Conservation (phyloP, 2,888 invertebrate genomes). For the Chamaedrilus cognettii region DNA sequence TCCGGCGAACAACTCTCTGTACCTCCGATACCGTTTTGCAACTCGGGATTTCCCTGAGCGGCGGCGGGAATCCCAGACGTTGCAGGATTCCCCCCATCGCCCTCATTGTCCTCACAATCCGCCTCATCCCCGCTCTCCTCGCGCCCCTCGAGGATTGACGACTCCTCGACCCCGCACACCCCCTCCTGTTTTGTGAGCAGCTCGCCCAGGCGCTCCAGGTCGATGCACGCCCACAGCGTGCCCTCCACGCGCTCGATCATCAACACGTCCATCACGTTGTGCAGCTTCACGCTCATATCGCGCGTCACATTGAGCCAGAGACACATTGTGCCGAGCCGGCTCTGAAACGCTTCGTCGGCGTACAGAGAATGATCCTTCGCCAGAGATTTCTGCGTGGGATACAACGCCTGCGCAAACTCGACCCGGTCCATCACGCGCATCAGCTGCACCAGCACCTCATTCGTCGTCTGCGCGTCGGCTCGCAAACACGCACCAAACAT, state of each 20-base stretch:
- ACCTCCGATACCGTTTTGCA: too few species aligned
- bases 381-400: constrained; percentile 82
- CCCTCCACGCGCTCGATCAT: constrained; percentile 42
- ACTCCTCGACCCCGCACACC: not conserved
- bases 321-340: constrained; percentile 78
- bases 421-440: constrained; percentile 72
- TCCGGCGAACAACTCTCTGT: too few species aligned
- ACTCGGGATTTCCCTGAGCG: not conserved
- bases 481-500: constrained; percentile 15
- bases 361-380: constrained; percentile 74
- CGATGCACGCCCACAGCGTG: constrained; percentile 53
- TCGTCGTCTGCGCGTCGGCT: constrained; percentile 68
- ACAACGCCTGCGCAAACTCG: constrained; percentile 77
- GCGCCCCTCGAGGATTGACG: constrained; percentile 6
- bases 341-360: constrained; percentile 68
- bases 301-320: constrained; percentile 89
- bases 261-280: constrained; percentile 64
- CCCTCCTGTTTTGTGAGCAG: constrained; percentile 15
- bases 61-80: not conserved
- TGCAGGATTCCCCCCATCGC: not conserved
- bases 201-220: constrained; percentile 35
- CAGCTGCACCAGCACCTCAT: constrained; percentile 75
- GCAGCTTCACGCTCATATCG: constrained; percentile 79
- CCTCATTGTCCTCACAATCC: constrained; percentile 15
- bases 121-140: constrained; percentile 33